phyloP scores from a whole-genome alignment of 2,113 vertebrate genomes.

The Lanius ludovicianus region DNA sequence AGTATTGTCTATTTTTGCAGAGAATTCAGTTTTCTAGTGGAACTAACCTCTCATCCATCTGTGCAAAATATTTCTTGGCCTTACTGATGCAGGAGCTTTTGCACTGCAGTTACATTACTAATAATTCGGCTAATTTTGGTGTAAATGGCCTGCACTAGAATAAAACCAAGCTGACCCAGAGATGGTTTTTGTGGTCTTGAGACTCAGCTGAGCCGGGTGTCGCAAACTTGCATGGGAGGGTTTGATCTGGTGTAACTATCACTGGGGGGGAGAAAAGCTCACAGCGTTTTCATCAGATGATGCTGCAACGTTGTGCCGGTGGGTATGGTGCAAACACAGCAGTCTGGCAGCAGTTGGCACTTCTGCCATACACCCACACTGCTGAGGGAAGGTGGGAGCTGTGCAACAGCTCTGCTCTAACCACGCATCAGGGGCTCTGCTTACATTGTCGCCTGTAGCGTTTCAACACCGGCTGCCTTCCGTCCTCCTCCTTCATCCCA shows the following conservation, averaged over 20 bases:
- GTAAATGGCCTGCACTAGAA: background rate
- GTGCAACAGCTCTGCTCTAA: background rate
- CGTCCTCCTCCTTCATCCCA: constrained; percentile 26
- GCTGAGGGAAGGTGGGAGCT: background rate
- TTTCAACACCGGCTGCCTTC: constrained; percentile 2
- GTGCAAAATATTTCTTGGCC: background rate
- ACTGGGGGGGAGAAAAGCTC: background rate
- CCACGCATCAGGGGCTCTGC: background rate
- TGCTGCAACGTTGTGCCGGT: background rate
- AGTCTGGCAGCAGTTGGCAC: background rate
- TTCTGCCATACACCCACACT: background rate
- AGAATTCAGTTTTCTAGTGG: background rate
- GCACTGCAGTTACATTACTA: background rate
- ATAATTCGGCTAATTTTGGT: background rate
- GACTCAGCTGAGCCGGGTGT: background rate
- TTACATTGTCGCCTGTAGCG: background rate
- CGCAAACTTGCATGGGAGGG: background rate
- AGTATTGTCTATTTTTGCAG: background rate
- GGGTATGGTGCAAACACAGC: background rate
- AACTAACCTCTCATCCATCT: background rate
- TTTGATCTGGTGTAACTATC: background rate
- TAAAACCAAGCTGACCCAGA: background rate
- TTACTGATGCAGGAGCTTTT: background rate
- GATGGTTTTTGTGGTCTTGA: background rate
- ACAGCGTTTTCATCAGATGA: background rate